A percentile compares a stretch with the other conserved stretches of the same genome.
Evolutionary conservation across 2,797 vertebrate species (phyloP).

Genomic region (Sphaeramia orbicularis): DNA sequence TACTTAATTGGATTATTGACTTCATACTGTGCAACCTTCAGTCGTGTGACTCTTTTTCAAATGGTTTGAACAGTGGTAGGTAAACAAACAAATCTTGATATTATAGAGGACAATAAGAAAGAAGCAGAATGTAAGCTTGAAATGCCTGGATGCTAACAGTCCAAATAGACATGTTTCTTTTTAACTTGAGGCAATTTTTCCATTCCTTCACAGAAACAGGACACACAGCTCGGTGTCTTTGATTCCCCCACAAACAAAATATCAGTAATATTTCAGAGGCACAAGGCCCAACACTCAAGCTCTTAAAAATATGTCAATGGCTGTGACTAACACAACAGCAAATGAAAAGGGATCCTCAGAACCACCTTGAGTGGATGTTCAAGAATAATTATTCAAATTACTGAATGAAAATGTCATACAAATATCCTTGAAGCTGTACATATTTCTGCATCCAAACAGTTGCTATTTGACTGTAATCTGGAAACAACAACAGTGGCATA

Average conservation of each 20-base stretch:
- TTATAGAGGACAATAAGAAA: background rate
- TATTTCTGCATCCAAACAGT: too few relatives aligned
- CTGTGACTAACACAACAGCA: conserved; percentile 8
- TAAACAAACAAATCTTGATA: conserved; percentile 21
- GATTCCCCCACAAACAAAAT: conserved; percentile 6
- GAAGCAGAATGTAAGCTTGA: background rate
- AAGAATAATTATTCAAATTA: too few relatives aligned
- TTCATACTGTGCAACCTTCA: conserved; percentile 21
- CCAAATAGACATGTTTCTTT: background rate
- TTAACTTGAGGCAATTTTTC: background rate
- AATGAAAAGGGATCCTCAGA: conserved; percentile 20
- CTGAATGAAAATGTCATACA: too few relatives aligned
- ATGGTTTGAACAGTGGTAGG: conserved; percentile 8
- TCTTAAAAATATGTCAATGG: conserved; percentile 3
- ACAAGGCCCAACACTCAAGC: conserved; percentile 2
- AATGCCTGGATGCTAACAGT: background rate
- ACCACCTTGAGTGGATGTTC: conserved; percentile 1
- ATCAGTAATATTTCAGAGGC: background rate
- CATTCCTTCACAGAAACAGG: background rate
- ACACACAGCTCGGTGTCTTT: background rate
- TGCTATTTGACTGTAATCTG: too few relatives aligned
- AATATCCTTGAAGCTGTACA: too few relatives aligned
- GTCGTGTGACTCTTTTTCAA: conserved; percentile 15
- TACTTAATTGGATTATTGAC: conserved; percentile 29
- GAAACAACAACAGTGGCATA: too few relatives aligned